Evolutionary conservation across 2,888 invertebrate genomes (phyloP).

Genomic region (Anorthoa munda): DNA sequence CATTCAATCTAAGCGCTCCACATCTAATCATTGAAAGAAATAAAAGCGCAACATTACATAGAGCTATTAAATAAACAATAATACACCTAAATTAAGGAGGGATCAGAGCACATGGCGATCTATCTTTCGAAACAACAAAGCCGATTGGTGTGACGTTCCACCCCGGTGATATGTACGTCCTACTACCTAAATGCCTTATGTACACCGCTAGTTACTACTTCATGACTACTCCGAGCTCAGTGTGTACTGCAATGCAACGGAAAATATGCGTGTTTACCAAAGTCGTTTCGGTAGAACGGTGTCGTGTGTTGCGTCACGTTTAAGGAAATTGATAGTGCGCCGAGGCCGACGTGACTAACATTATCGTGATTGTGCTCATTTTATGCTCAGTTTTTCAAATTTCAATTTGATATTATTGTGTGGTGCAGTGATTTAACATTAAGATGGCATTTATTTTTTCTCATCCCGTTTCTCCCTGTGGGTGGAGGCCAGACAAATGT

Average conservation of each 20-base stretch:
- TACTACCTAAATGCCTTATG: slow-evolving; percentile 91
- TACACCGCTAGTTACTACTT: slow-evolving; percentile 91
- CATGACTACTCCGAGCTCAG: slow-evolving; percentile 91
- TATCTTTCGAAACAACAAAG: slow-evolving; percentile 91
- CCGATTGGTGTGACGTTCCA: slow-evolving; percentile 91
- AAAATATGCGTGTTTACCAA: slow-evolving; percentile 91
- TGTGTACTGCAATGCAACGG: slow-evolving; percentile 91
- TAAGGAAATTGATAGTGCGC: slow-evolving; percentile 90
- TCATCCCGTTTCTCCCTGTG: slow-evolving; percentile 86
- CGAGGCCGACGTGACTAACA: slow-evolving; percentile 90
- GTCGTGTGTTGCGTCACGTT: slow-evolving; percentile 91
- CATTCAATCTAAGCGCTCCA: slow-evolving; percentile 43
- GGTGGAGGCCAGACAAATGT: slow-evolving; percentile 89
- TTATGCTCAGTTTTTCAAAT: slow-evolving; percentile 76
- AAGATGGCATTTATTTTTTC: slow-evolving; percentile 83
- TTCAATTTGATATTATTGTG: slow-evolving; percentile 75
- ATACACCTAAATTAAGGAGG: slow-evolving; percentile 82
- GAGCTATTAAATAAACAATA: slow-evolving; percentile 71
- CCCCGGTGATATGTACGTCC: slow-evolving; percentile 91
- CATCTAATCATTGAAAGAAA: slow-evolving; percentile 65
- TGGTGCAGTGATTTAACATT: slow-evolving; percentile 79
- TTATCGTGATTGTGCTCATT: slow-evolving; percentile 86
- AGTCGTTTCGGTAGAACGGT: slow-evolving; percentile 91
- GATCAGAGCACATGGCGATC: slow-evolving; percentile 89
- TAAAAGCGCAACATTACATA: slow-evolving; percentile 59